A percentile compares a stretch with the other conserved stretches of the same genome.
phyloP scores from a whole-genome alignment of 2,888 invertebrate genomes.

The Calliopum simillimum region DNA sequence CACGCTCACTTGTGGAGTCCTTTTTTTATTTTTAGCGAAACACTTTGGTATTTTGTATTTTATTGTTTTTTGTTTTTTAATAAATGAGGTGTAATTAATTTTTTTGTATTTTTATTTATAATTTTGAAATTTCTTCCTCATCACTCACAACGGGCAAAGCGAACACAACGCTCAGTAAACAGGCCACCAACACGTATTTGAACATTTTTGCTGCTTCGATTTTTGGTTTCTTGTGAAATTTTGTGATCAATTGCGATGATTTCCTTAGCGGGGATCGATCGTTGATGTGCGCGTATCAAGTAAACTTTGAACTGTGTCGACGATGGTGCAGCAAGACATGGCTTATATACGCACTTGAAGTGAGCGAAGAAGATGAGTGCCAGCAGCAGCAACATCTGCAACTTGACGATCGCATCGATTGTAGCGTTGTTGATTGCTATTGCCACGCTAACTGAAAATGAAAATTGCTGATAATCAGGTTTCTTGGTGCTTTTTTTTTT shows the following conservation, averaged over 20 bases:
- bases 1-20: no score
- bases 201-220: conserved; percentile 51
- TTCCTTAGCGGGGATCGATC: conserved; percentile 38
- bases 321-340: conserved; percentile 50
- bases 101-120: conserved; percentile 19
- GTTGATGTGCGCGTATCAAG: conserved; percentile 58
- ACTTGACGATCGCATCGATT: conserved; percentile 7
- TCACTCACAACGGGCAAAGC: conserved; percentile 64
- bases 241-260: conserved; percentile 22
- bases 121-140: conserved; percentile 31
- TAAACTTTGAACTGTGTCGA: conserved; percentile 62
- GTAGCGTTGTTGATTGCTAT: conserved; percentile 12
- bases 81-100: conserved; percentile 7
- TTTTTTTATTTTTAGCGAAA: background rate
- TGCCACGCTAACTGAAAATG: conserved; percentile 22
- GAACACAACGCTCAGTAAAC: conserved; percentile 58
- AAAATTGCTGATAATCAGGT: conserved; percentile 24
- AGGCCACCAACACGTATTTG: conserved; percentile 61
- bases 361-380: background rate
- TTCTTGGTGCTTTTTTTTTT: conserved; percentile 1
- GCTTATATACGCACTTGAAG: conserved; percentile 61
- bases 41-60: background rate
- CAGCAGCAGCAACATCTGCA: conserved; percentile 30
- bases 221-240: conserved; percentile 23
- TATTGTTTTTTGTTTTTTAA: conserved; percentile 3